Evolutionary conservation across 2,797 vertebrate species (phyloP).

Genomic region (Hafferia zeledoni): DNA sequence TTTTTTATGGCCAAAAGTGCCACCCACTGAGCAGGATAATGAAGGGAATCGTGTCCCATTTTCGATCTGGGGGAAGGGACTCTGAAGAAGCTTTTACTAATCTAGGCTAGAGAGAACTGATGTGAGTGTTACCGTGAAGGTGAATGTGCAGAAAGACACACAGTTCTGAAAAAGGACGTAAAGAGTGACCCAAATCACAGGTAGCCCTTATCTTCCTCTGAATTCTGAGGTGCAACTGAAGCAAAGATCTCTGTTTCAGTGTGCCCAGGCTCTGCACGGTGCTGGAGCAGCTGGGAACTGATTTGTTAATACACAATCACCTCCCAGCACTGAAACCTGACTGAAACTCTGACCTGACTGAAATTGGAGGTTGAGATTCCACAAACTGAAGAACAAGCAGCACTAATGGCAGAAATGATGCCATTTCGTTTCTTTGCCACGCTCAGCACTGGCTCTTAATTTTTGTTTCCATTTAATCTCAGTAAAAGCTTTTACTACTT

Average conservation of each 20-base stretch:
- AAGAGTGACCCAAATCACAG: background rate
- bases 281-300: background rate
- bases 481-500: conserved; percentile 14
- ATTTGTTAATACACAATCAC: background rate
- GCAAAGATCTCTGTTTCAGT: background rate
- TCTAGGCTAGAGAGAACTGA: conserved; percentile 15
- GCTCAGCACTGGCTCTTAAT: background rate
- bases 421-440: background rate
- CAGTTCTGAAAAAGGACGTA: background rate
- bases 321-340: background rate
- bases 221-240: background rate
- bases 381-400: background rate
- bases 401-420: background rate
- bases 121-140: background rate
- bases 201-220: background rate
- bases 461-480: conserved; percentile 28
- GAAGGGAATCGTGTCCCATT: conserved; percentile 46
- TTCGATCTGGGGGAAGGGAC: background rate
- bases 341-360: background rate
- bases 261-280: background rate
- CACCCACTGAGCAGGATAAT: conserved; percentile 67
- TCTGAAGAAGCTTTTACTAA: conserved; percentile 2
- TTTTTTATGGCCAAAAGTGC: conserved; percentile 31
- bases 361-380: background rate
- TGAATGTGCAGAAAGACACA: background rate